Base-by-base conservation (phyloP, 2,113 vertebrate species). In the Charadrius vociferus region DNA sequence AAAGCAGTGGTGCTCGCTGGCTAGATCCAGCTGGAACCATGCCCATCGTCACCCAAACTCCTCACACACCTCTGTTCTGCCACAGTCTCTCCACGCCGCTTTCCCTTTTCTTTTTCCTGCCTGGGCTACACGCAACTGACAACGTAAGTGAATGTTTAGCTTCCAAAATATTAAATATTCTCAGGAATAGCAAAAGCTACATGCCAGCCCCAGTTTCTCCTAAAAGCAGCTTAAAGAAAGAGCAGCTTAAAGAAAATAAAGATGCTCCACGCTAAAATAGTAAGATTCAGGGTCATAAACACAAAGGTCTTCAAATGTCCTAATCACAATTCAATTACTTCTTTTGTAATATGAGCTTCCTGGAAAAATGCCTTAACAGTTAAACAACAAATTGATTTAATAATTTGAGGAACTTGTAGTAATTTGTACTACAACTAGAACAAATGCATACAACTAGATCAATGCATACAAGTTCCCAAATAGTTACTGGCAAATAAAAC, bases 111-210 rank as follows among this genome's bases (percentile, higher is more conserved):
- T 27, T 71, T 78, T 88, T 91, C 72, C 71, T 86, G 72, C 67
- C 62, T 77, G n/a, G 39, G 56, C 82, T 93, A 88, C 50, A 63
- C 41, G 71, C 43, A 85, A 18, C 85, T 93, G 74, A 93, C 50
- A 80, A 87, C 9, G 37, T 63, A 63, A 81, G 65, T 6, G 61
- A 72, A 85, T 30, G 53, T 85, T 87, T 81, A 90, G 68, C 53
- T 90, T 94, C 74, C 71, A 55, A 83, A 72, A 68, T 37, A 62
- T 62, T 14, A 59, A 56, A 70, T 55, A 53, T 65, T 91, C 85
- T 93, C 90, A 92, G 82, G 67, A 94, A 81, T 8, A 93, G 41
- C n/a, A 88, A 78, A 95, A 93, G 52, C 75, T 83, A 83, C 56
- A 45, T 4, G 21, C 52, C 47, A 92, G 59, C 29, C 55, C 37